Evolutionary conservation across 2,888 invertebrate species (phyloP), one percentile per base, ranked within the genome.

Genomic region (Ditylenchus weischeri): DNA sequence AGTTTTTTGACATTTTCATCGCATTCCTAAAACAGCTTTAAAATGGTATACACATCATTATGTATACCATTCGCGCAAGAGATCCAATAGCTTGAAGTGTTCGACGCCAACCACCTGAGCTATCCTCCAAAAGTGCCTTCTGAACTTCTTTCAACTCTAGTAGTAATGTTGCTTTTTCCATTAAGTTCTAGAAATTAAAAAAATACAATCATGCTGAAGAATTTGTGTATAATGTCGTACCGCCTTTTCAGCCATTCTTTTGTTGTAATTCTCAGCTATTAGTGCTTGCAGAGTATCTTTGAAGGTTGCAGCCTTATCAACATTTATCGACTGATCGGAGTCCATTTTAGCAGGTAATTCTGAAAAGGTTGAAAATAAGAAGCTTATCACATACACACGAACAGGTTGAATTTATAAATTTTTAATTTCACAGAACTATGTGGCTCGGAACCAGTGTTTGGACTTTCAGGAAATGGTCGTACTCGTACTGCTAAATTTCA

Each of bases 101-200:
- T 38, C 19, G 10, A 15, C 19, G 23, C 59, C 59, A 59, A 38
- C 35, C 59, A 11, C 36, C 23, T 21, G 13, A 54, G 11, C 11
- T 15, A 29, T 54, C 57, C 57, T 29, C 13, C 57, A 59, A 19
- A 15, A 59, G 43, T 23, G 59, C 59, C 11, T 36, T 59, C 8
- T 59, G 59, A 19, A 59, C 59, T 23, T 59, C 59, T 59, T 59
- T 59, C 29, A 59, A 5, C n/a, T 59, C 59, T 15, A 59, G 59
- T 35, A 59, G 8, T 21, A 38, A 11, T 4, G 21, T 7, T 19
- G 59, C 59, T 8, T 21, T 59, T 21, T 59, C 43, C 59, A 59
- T 29, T 10, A 59, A 10, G 11, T 43, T 19, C 59, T 59, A n/a
- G 13, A 59, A 54, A 18, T 54, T 54, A 23, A 11, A 54, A n/a